Evolutionary conservation across 2,888 invertebrate species (phyloP).

Genomic region (Acanthosepion esculentum): DNA sequence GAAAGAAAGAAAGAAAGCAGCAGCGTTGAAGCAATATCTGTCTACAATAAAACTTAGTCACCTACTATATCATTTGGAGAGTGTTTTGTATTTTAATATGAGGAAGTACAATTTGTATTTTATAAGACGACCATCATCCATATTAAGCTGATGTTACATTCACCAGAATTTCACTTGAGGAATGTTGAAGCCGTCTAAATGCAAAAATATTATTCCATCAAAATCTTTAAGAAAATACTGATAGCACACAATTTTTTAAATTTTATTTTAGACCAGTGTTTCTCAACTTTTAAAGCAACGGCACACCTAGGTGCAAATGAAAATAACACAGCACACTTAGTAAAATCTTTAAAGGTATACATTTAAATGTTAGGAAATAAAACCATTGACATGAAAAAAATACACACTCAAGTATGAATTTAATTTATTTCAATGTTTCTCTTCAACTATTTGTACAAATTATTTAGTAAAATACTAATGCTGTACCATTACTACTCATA

Average conservation of each 20-base stretch:
- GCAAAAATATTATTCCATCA: neutral
- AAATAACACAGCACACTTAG: neutral
- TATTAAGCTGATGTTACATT: neutral
- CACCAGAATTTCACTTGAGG: constrained; percentile 33
- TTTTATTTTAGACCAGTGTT: neutral
- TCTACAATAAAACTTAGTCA: neutral
- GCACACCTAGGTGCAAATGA: too few relatives aligned
- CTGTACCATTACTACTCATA: too few relatives aligned
- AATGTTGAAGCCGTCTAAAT: constrained; percentile 33
- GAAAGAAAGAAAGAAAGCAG: neutral
- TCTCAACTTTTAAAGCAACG: neutral
- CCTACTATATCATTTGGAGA: constrained; percentile 16
- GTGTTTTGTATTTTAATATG: neutral
- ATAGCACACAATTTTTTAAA: neutral
- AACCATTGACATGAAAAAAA: too few relatives aligned
- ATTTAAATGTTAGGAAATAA: too few relatives aligned
- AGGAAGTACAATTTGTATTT: neutral
- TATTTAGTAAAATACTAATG: too few relatives aligned
- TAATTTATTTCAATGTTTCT: too few relatives aligned
- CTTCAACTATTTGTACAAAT: too few relatives aligned
- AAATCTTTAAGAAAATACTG: neutral
- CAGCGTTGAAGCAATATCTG: neutral
- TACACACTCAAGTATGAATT: too few relatives aligned
- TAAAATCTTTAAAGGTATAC: too few relatives aligned
- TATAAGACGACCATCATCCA: neutral